Evolutionary conservation across 2,888 invertebrate genomes (phyloP).

Genomic region (Drosophila sordidula): DNA sequence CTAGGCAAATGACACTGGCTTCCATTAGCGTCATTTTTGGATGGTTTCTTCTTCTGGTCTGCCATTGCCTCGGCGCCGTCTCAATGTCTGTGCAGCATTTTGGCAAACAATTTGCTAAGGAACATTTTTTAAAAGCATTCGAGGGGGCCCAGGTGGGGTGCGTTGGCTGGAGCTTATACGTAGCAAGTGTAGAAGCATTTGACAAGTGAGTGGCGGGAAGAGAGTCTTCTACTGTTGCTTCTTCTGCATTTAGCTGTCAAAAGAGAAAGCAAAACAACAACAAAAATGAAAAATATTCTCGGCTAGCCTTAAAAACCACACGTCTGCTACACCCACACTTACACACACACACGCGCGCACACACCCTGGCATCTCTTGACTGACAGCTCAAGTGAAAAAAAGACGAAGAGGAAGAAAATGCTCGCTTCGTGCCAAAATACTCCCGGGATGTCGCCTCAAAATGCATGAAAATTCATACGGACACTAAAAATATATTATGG

Average conservation of each 20-base stretch:
- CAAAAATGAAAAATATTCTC: conserved; percentile 14
- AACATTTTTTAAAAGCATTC: conserved; percentile 72
- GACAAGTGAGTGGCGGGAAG: conserved; percentile 62
- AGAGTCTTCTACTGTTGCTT: conserved; percentile 43
- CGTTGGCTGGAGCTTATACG: conserved; percentile 18
- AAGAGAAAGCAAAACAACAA: conserved; percentile 62
- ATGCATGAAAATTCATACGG: conserved; percentile 73
- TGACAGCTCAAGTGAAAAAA: conserved; percentile 70
- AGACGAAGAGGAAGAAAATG: conserved; percentile 23
- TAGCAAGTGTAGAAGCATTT: conserved; percentile 66
- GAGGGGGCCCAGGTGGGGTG: background rate
- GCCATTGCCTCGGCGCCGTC: conserved; percentile 26
- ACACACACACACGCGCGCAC: conserved; percentile 19
- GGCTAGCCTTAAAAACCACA: conserved; percentile 46
- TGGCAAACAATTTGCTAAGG: conserved; percentile 79
- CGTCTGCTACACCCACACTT: conserved; percentile 48
- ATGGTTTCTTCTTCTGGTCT: conserved; percentile 35
- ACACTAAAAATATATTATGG: conserved; percentile 64
- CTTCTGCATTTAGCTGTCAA: conserved; percentile 78
- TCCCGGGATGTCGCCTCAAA: conserved; percentile 68
- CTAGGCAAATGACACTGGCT: conserved; percentile 62
- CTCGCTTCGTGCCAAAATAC: conserved; percentile 69
- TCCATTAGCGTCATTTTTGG: conserved; percentile 73
- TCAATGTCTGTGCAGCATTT: conserved; percentile 63
- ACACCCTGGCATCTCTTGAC: conserved; percentile 37